phyloP scores from a whole-genome alignment of 1,140 invertebrate genomes.

The Sycophila sp. region DNA sequence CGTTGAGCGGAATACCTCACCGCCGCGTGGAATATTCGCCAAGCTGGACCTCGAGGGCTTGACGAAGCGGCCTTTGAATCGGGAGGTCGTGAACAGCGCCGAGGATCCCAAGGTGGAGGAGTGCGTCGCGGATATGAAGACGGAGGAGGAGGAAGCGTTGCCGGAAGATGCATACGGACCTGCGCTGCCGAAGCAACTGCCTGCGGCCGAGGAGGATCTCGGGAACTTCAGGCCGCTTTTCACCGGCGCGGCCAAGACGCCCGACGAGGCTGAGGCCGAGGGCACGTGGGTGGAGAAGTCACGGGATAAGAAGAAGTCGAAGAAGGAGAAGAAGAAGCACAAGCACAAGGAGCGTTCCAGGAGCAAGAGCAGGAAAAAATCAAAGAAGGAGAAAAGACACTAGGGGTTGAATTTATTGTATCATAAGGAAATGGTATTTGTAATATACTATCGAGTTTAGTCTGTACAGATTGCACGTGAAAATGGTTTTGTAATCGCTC shows the following conservation, averaged over 20 bases:
- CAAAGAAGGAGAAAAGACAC: conserved; percentile 53
- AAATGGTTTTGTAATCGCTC: no score
- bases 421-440: neutral
- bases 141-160: conserved; percentile 1
- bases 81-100: neutral
- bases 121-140: neutral
- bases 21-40: conserved; percentile 79
- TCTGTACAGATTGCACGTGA: no score
- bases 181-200: conserved; percentile 61
- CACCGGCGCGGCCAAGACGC: conserved; percentile 5
- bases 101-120: neutral
- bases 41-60: conserved; percentile 75
- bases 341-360: conserved; percentile 59
- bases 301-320: conserved; percentile 57
- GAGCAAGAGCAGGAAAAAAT: conserved; percentile 46
- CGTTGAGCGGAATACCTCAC: conserved; percentile 72
- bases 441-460: conserved; percentile 25
- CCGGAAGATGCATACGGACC: conserved; percentile 66
- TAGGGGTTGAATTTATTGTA: neutral
- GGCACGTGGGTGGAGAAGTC: conserved; percentile 61
- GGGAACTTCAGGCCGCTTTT: conserved; percentile 45
- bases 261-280: conserved; percentile 33
- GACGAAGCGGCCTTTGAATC: conserved; percentile 44
- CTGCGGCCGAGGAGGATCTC: neutral
- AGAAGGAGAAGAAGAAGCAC: conserved; percentile 63